Evolutionary conservation across 2,797 vertebrate genomes (phyloP).

Genomic region (Synanceia verrucosa): DNA sequence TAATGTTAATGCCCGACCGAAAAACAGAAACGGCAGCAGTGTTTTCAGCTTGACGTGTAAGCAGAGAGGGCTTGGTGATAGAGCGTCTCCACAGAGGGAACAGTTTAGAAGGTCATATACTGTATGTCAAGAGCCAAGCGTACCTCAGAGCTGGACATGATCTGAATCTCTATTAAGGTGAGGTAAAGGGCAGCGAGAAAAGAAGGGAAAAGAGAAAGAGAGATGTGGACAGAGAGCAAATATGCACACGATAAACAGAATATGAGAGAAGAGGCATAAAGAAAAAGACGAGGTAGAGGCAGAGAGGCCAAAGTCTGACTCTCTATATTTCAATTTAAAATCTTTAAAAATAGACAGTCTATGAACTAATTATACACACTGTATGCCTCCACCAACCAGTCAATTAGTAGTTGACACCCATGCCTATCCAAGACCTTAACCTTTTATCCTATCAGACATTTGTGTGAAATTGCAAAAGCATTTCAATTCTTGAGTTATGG

Average conservation of each 20-base stretch:
- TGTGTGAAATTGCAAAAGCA: not conserved
- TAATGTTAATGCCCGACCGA: slow-evolving; percentile 25
- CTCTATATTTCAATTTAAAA: not conserved
- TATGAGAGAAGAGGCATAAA: not conserved
- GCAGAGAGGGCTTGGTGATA: slow-evolving; percentile 20
- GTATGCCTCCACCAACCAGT: not conserved
- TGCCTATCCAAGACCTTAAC: not conserved
- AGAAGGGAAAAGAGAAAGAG: not conserved
- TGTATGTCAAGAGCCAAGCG: slow-evolving; percentile 34
- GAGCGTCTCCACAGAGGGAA: slow-evolving; percentile 42
- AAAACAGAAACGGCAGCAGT: slow-evolving; percentile 17
- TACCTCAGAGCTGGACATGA: slow-evolving; percentile 32
- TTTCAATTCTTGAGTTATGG: not conserved
- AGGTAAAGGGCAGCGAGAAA: not conserved
- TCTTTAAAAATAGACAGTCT: not conserved
- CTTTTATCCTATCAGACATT: not conserved
- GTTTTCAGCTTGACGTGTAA: slow-evolving; percentile 31
- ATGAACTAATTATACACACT: not conserved
- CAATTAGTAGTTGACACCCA: not conserved
- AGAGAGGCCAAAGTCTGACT: not conserved
- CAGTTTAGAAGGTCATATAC: slow-evolving; percentile 62
- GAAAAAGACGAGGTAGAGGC: not conserved
- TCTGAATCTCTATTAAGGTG: slow-evolving; percentile 44
- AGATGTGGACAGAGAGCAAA: slow-evolving; percentile 10
- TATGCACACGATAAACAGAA: not conserved